Evolutionary conservation across 2,797 vertebrate genomes (phyloP), one percentile per base, ranked within the genome.

Genomic region (Tapera naevia): DNA sequence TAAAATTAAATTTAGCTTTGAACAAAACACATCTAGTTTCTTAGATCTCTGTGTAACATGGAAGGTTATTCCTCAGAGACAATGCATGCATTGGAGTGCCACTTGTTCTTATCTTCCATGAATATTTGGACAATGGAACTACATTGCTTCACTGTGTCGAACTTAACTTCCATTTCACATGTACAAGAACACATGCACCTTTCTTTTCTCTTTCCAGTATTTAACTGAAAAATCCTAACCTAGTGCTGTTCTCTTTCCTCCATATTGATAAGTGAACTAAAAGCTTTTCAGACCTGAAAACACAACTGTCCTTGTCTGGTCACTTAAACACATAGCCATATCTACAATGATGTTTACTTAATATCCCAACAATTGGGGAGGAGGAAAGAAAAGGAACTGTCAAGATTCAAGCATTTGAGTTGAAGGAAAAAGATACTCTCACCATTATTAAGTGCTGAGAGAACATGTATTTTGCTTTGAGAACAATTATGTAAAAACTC

Each of bases 271-370:
- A 48, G 19, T 51, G 6, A 61, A 81, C 11, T 19, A n/a, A 30
- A 65, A 53, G 12, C 24, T 90, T 83, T 64, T 51, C 57, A 89
- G 45, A 41, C 48, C 35, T 61, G 27, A 39, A 86, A 69, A 54
- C 10, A 17, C 24, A 85, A 19, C 24, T 67, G 22, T 39, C 37
- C 22, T 69, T 51, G 9, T 28, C 70, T 51, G 22, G 33, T 71
- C 16, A 56, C 28, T 64, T 71, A 57, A 60, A n/a, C 0, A 1
- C 1, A 1, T 2, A 70, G 11, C 39, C 43, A 25, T 9, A 60
- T 39, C 39, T 41, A 28, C 25, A 65, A 30, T 18, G 11, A 66
- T 24, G 28, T 62, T 87, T 79, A 17, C 17, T 65, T 66, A 73
- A 30, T 58, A 71, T 43, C 12, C 28, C 64, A 50, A 13, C 10